Base-by-base conservation (phyloP, 2,113 vertebrate species). In the Motacilla alba region DNA sequence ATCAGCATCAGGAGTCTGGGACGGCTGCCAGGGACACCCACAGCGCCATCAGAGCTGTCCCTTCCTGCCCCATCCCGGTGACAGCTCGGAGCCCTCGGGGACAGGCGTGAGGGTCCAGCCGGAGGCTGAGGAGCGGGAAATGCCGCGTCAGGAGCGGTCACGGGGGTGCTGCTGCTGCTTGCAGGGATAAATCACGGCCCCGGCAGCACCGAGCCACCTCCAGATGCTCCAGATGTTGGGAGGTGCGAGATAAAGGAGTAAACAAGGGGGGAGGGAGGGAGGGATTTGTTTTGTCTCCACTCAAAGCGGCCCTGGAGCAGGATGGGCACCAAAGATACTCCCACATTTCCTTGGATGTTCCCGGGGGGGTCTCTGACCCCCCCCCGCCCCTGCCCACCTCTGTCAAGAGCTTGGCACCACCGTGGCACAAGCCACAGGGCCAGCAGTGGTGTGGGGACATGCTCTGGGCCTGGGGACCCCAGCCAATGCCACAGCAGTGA, bases 171-270 rank as follows among this genome's bases (percentile, higher is more conserved):
- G 64, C 35, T 8, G 79, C 77, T 27, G 58, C 4, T 44, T 0
- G 13, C 1, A 0, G 16, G 49, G 82, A 82, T 58, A 14, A 30
- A 64, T 64, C 39, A 62, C 37, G 0, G 22, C 82, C n/a, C 6
- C 10, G 13, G 70, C 82, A 62, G 90, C 84, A 23, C 14, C 31
- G 35, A 17, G 5, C 84, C 94, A 64, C 89, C 91, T 68, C 94
- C 11, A 18, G 85, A 73, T 44, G 83, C 35, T 5, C 93, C 93
- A 92, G 91, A 94, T 94, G 93, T 91, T 60, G 74, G 81, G 84
- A 84, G 64, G 93, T 4, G 30, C 0, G 17, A 93, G 90, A 83
- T 0, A 22, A 72, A 50, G 33, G 60, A 63, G 77, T 47, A 91
- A 95, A 89, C 83, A 81, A 37, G 17, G 35, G 9, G 11, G 30